Evolutionary conservation across 1,140 invertebrate species (phyloP).

Genomic region (Scaptodrosophila lebanonensis): DNA sequence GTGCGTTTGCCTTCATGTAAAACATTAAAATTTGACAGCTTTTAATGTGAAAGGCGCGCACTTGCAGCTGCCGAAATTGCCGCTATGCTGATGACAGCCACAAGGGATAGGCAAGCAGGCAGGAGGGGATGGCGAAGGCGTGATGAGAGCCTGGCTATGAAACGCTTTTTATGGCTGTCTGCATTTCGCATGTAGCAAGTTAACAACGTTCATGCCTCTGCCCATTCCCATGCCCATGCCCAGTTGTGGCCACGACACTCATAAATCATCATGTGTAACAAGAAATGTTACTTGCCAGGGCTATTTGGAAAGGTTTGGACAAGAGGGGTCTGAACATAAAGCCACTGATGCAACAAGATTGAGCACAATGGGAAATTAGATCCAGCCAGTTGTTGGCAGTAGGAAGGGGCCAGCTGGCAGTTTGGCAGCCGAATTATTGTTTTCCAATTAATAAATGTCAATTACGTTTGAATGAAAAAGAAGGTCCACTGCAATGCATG

Average conservation of each 20-base stretch:
- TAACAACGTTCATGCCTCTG: too few relatives aligned
- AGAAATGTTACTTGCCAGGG: conserved; percentile 41
- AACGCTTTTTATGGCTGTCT: conserved; percentile 60
- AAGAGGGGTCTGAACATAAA: too few relatives aligned
- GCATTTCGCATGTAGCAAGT: conserved; percentile 34
- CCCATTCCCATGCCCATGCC: too few relatives aligned
- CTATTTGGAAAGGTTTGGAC: too few relatives aligned
- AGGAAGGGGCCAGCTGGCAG: conserved; percentile 10
- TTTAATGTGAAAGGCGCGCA: conserved; percentile 47
- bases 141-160: conserved; percentile 40
- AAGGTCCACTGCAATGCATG: conserved; percentile 39
- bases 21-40: conserved; percentile 72
- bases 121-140: conserved; percentile 16
- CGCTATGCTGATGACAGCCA: neutral
- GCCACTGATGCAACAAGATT: conserved; percentile 16
- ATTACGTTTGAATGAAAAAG: conserved; percentile 61
- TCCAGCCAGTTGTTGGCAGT: neutral
- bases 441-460: conserved; percentile 77
- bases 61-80: too few relatives aligned
- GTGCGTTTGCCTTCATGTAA: conserved; percentile 57
- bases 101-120: neutral
- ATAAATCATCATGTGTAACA: conserved; percentile 55
- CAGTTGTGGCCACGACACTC: conserved; percentile 27
- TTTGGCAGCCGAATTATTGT: conserved; percentile 68
- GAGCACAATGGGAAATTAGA: neutral